Evolutionary conservation across 2,797 vertebrate species (phyloP), one percentile per base, ranked within the genome.

Genomic region (Vespertilio murinus): DNA sequence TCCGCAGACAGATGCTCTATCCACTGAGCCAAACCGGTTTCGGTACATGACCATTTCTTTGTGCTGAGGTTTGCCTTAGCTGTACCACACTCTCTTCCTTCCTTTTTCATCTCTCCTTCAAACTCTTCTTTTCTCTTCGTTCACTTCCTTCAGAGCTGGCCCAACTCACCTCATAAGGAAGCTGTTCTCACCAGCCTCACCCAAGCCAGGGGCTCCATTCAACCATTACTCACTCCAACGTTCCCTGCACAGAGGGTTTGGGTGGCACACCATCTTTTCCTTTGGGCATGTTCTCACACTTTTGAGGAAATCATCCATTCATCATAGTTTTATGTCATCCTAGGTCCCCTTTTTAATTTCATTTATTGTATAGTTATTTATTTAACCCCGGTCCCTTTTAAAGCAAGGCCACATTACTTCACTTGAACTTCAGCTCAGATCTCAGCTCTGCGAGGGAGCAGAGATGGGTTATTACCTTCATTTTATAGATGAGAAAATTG

Each of bases 161-260:
- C 33, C 40, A 45, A 22, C 79, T 77, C 30, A 45, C 38, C 33
- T 13, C 56, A 3, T 25, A 35, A 71, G 10, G 33, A 47, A 77
- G 45, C 30, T 25, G 38, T 35, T 16, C 71, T 25, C 4, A 14
- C 11, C 13, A 5, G 56, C 67, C 6, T 74, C 4, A 1, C 9
- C 69, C 25, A 33, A 28, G 33, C 23, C 23, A 5, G 9, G 64
- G 14, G 20, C 25, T 17, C 18, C 40, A 2, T 16, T 6, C 18
- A 16, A 13, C 2, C 30, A 13, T 4, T 13, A 4, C 30, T n/a
- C 20, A 5, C 25, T n/a, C 5, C 9, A 25, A 0, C 0, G 4
- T 18, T 73, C 28, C 59, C 33, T 17, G 20, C 2, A 8, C 23
- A 23, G 54, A 35, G 17, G 12, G 4, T 3, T 1, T 61, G 59